These are phyloP conservation scores for Meiosimyza decipiens DNA, from an alignment of 2,888 invertebrate species.

Conservation along the genomic window DNA sequence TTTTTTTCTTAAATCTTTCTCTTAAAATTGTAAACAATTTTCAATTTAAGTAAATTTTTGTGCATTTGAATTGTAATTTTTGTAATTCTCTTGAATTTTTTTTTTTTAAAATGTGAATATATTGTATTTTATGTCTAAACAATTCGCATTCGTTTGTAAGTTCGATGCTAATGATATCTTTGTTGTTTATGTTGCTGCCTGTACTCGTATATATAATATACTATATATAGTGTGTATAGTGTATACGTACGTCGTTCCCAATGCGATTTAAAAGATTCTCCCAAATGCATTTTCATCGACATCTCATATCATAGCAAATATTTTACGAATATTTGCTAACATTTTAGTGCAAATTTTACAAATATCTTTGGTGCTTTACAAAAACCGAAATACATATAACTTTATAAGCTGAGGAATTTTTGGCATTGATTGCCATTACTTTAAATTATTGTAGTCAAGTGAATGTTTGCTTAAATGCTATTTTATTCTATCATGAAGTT, in stretches of 20 bases:
- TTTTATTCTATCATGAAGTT: too few species aligned
- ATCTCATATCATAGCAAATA: constrained; percentile 46
- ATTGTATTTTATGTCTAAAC: constrained; percentile 8
- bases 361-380: constrained; percentile 47
- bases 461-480: too few species aligned
- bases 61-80: not conserved
- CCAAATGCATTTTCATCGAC: constrained; percentile 14
- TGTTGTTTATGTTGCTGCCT: constrained; percentile 3
- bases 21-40: not conserved
- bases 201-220: too few species aligned
- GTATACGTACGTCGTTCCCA: not conserved
- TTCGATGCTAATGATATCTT: not conserved
- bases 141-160: constrained; percentile 22
- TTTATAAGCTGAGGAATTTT: too few species aligned
- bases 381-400: not conserved
- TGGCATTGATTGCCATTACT: too few species aligned
- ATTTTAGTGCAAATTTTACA: constrained; percentile 56
- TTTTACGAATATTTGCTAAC: constrained; percentile 54
- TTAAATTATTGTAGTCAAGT: too few species aligned
- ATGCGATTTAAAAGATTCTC: not conserved
- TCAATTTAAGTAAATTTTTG: not conserved
- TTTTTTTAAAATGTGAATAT: not conserved
- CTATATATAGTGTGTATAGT: too few species aligned
- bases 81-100: not conserved
- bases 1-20: not conserved